Conservation (phyloP, 1,140 invertebrate species). For the Rhagoletis zephyria region DNA sequence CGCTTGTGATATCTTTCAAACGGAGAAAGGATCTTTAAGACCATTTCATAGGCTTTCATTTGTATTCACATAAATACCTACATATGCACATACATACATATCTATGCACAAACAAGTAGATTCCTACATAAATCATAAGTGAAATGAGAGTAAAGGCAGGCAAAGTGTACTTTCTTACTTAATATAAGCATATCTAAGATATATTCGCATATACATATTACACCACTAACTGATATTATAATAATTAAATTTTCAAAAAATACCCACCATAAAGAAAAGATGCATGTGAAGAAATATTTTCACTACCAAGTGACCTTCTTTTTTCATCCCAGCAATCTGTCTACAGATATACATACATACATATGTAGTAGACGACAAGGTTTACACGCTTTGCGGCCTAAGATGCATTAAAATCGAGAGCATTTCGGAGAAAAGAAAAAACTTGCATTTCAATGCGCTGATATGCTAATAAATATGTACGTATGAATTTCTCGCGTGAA, state of each 20-base stretch:
- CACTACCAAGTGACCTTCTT: slow-evolving; percentile 23
- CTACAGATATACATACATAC: too few species aligned
- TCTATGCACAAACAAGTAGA: too few species aligned
- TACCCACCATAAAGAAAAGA: not conserved
- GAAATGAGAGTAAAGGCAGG: not conserved
- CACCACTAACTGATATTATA: not conserved
- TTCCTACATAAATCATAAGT: too few species aligned
- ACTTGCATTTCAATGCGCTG: not conserved
- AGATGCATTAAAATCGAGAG: not conserved
- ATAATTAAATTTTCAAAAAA: not conserved
- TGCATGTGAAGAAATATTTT: not conserved
- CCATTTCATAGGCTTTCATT: too few species aligned
- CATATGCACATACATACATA: too few species aligned
- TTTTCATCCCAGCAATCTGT: not conserved
- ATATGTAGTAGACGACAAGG: too few species aligned
- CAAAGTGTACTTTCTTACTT: not conserved
- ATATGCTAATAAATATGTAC: slow-evolving; percentile 24
- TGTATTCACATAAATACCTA: too few species aligned
- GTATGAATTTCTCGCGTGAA: not conserved
- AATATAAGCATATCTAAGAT: slow-evolving; percentile 7
- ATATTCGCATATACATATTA: slow-evolving; percentile 14
- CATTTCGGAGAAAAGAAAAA: slow-evolving; percentile 19
- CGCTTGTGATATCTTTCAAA: not conserved
- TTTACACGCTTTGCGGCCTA: not conserved
- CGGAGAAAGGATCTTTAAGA: not conserved